phyloP scores from a whole-genome alignment of 2,797 vertebrate species.

The Enteromius anoplus region DNA sequence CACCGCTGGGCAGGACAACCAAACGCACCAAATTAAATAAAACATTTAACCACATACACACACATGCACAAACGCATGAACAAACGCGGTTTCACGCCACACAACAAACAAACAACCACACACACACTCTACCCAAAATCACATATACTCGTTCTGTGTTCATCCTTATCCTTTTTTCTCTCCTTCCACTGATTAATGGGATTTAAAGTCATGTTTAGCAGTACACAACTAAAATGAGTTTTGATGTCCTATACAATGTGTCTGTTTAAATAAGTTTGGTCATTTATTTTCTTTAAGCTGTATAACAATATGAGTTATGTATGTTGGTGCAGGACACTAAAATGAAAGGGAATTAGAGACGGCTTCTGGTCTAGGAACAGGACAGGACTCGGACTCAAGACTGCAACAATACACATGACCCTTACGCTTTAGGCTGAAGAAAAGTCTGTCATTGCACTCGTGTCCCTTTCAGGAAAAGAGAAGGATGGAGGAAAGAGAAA shows the following conservation, averaged over 20 bases:
- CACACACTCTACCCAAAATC: slow-evolving; percentile 14
- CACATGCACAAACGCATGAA: slow-evolving; percentile 18
- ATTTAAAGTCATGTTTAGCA: neutral
- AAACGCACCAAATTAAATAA: slow-evolving; percentile 69
- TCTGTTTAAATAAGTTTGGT: slow-evolving; percentile 19
- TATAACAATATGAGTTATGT: neutral
- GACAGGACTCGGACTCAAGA: neutral
- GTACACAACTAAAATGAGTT: slow-evolving; percentile 10
- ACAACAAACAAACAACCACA: slow-evolving; percentile 11
- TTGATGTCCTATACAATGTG: slow-evolving; percentile 6
- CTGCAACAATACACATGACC: neutral
- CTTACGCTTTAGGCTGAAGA: neutral
- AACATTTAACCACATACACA: slow-evolving; percentile 52
- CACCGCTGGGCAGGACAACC: slow-evolving; percentile 62
- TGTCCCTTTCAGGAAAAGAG: slow-evolving; percentile 22
- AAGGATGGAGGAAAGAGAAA: slow-evolving; percentile 47
- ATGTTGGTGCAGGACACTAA: neutral
- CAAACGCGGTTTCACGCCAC: neutral
- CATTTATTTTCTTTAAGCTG: slow-evolving; percentile 12
- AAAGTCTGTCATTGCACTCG: slow-evolving; percentile 39
- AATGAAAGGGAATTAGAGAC: no score
- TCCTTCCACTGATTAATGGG: slow-evolving; percentile 16
- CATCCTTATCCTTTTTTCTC: neutral
- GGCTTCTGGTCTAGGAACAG: neutral
- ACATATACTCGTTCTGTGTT: neutral